Conservation (phyloP, 2,797 vertebrate genomes). For the Hafferia zeledoni region DNA sequence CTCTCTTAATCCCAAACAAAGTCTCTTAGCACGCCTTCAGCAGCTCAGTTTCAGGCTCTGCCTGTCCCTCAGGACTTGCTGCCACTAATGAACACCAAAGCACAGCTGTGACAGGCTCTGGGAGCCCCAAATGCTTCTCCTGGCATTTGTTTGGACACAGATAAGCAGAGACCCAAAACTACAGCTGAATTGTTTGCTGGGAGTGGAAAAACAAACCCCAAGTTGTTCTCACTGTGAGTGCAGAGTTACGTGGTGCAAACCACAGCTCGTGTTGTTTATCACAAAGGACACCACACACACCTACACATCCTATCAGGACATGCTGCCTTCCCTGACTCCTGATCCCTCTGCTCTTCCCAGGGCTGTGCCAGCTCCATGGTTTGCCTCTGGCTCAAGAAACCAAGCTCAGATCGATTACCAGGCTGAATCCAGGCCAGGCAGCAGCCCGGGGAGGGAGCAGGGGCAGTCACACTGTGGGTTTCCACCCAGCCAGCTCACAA, state of each 20-base stretch:
- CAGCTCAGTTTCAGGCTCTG: slow-evolving; percentile 52
- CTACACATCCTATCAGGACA: background rate
- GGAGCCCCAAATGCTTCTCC: slow-evolving; percentile 36
- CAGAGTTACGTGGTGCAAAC: background rate
- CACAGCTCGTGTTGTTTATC: background rate
- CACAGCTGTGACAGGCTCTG: background rate
- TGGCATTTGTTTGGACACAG: background rate
- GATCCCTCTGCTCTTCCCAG: background rate
- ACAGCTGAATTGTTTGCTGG: background rate
- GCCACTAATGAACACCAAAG: slow-evolving; percentile 32
- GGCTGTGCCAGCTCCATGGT: background rate
- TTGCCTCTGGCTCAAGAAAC: background rate
- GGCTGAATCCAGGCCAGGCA: background rate
- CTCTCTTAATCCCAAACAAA: slow-evolving; percentile 63
- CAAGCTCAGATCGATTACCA: rapidly evolving
- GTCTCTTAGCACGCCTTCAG: slow-evolving; percentile 36
- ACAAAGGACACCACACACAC: background rate
- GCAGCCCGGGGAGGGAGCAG: background rate
- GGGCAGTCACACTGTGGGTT: background rate
- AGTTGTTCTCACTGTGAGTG: background rate
- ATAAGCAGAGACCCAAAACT: background rate
- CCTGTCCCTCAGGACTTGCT: slow-evolving; percentile 26
- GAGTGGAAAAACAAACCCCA: background rate
- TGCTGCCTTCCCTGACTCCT: background rate
- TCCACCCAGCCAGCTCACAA: background rate